Base-by-base conservation (phyloP, 2,113 vertebrate genomes). In the Phrynocephalus versicolor region DNA sequence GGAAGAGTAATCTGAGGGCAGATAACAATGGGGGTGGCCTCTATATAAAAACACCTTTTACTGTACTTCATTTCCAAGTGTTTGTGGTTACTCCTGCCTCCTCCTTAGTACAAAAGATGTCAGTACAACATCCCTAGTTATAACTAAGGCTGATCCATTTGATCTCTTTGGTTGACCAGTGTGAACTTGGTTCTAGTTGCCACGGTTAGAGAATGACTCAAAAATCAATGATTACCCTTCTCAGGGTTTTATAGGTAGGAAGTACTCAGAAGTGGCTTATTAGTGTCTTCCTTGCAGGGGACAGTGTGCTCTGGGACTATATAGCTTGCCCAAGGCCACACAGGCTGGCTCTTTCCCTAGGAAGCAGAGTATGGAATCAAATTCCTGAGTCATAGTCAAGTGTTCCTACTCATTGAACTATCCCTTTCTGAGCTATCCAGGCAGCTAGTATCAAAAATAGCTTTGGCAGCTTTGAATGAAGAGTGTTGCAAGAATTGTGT, bases 141-240 rank as follows among this genome's bases (percentile, higher is more conserved):
- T 75, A 69, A 82, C 55, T 30, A 71, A 5, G 0, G 4, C 69
- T 81, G 65, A 23, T 1, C 0, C 64, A 35, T 51, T 16, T 0
- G 0, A 21, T 19, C 37, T 79, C 0, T n/a, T 87, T 55, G 0
- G 37, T 18, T 10, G 18, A 39, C 8, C 65, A 1, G 7, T 51
- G 0, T 12, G 30, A 25, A 23, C 80, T 27, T 30, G 51, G 78
- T 78, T 75, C 0, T 19, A 69, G 51, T 58, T 71, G 64, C n/a
- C 21, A 30, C 27, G 9, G 37, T 0, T 10, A 83, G 30, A 67
- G 30, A 25, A 51, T 51, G 1, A 25, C 58, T 35, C 30, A 75
- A 14, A 51, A 30, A 37, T 39, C 64, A 73, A 10, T 51, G 45
- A 51, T 51, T 5, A 51, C 10, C 45, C 45, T 51, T 51, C 10